These are phyloP conservation scores for Cotesia chilonis DNA, from an alignment of 1,140 invertebrate genomes.

Conservation along the genomic window DNA sequence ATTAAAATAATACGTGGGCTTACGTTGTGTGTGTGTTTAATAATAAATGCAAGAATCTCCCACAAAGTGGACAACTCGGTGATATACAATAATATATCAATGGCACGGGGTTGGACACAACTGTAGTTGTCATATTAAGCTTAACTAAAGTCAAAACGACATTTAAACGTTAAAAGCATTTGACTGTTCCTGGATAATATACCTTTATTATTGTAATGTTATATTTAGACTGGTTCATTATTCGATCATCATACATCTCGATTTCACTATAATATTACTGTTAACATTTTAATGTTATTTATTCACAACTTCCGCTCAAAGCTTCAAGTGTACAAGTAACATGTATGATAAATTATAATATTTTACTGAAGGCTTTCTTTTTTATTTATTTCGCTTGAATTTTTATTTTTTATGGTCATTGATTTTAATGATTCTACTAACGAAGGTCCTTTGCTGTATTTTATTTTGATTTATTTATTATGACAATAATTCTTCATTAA, in stretches of 20 bases:
- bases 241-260: conserved; percentile 19
- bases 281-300: too few species aligned
- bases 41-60: conserved; percentile 37
- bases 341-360: too few species aligned
- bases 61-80: conserved; percentile 12
- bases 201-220: conserved; percentile 52
- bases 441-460: too few species aligned
- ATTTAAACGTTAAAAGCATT: conserved; percentile 58
- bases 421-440: too few species aligned
- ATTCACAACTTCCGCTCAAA: too few species aligned
- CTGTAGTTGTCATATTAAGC: conserved; percentile 58
- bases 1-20: background rate
- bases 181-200: conserved; percentile 59
- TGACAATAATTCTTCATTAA: too few species aligned
- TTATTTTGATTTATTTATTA: too few species aligned
- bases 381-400: too few species aligned
- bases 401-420: too few species aligned
- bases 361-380: too few species aligned
- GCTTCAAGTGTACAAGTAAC: too few species aligned
- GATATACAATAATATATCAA: too few species aligned
- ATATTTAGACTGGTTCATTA: conserved; percentile 6
- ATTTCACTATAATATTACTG: conserved; percentile 19
- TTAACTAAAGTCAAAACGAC: conserved; percentile 8
- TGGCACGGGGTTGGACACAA: background rate
- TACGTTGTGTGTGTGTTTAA: conserved; percentile 12